phyloP scores from a whole-genome alignment of 2,888 invertebrate genomes.

The Dicyrtoma fusca region DNA sequence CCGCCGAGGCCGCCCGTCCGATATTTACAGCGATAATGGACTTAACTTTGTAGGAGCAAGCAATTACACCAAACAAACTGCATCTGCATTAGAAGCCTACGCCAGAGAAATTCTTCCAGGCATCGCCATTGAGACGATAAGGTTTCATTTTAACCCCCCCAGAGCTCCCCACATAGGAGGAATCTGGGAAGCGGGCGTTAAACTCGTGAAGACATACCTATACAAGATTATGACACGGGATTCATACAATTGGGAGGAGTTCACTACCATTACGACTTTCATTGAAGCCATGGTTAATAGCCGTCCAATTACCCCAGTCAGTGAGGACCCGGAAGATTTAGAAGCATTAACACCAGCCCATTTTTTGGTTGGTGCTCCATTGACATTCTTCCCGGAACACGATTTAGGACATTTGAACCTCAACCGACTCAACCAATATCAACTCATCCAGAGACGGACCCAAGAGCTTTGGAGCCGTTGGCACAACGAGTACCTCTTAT shows the following conservation, averaged over 20 bases:
- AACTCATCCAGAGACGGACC: conserved; percentile 19
- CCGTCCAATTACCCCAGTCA: conserved; percentile 52
- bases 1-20: too few relatives aligned
- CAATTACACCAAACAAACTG: too few relatives aligned
- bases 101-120: too few relatives aligned
- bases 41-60: too few relatives aligned
- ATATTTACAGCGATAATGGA: too few relatives aligned
- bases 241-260: conserved; percentile 48
- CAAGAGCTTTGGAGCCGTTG: conserved; percentile 42
- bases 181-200: conserved; percentile 46
- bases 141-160: conserved; percentile 52
- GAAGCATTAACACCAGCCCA: conserved; percentile 57
- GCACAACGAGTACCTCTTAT: conserved; percentile 33
- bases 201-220: conserved; percentile 44
- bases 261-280: conserved; percentile 44
- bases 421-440: conserved; percentile 34
- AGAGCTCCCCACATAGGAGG: conserved; percentile 47
- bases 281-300: conserved; percentile 57
- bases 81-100: too few relatives aligned
- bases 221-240: conserved; percentile 35
- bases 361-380: conserved; percentile 57
- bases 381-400: conserved; percentile 33
- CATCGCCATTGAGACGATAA: conserved; percentile 39
- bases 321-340: conserved; percentile 53
- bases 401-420: conserved; percentile 27